Base-by-base conservation (phyloP, 2,797 vertebrate species). In the Calcarius lapponicus region DNA sequence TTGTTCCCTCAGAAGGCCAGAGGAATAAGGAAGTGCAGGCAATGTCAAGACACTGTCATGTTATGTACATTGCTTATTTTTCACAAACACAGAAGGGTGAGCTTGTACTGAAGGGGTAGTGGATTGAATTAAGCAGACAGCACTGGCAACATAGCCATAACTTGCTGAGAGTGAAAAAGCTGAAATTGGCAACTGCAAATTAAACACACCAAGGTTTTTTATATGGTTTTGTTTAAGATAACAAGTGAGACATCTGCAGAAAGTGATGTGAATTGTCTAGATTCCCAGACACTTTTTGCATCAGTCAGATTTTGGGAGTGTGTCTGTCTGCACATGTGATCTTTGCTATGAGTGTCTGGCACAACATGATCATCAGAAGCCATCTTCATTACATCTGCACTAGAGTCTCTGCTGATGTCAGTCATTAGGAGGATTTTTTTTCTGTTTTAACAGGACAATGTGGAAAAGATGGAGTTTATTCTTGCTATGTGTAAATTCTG, bases 201-300 rank as follows among this genome's bases (percentile, higher is more conserved):
- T 91, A 97, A 96, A 95, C 86, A 92, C 87, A 92, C 96, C 82
- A 65, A 97, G 96, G 96, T 96, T 97, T 97, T 87, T 48, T 96
- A 97, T 97, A 97, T 5, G 96, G 93, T 95, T 97, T 96, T 97
- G 90, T 97, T 86, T 94, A 96, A 97, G 97, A 95, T 98, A 93
- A 97, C 97, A 94, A 97, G 91, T 45, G 83, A 88, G 95, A 96
- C 96, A 96, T 96, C 97, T 97, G 97, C 94, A 98, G 96, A 97
- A 94, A 94, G 90, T 95, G 95, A 96, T 96, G 96, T 91, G 94
- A 43, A 75, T 92, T 93, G 92, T 96, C 88, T 88, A 91, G 91
- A 95, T 97, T 96, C 95, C 95, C 96, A 97, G 92, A 97, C 91
- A 80, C 74, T 92, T 95, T 94, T 92, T 95, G 91, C 90, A 86